These are phyloP conservation scores for Phrynocephalus versicolor DNA, from an alignment of 2,113 vertebrate genomes.

Conservation along the genomic window DNA sequence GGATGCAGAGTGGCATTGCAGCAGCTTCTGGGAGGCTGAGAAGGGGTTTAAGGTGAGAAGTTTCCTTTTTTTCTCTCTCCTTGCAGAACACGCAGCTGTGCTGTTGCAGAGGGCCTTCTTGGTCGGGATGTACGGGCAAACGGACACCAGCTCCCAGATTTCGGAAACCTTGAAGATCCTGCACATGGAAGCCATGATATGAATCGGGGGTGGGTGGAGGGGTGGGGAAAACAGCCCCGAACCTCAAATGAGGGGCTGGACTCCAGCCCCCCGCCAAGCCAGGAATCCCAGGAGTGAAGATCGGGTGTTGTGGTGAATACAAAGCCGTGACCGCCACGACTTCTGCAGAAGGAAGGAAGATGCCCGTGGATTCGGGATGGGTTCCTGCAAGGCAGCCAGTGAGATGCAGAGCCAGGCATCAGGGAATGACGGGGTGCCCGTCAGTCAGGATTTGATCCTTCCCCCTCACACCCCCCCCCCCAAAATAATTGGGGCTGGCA, in stretches of 20 bases:
- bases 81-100: slow-evolving; percentile 89
- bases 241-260: slow-evolving; percentile 6
- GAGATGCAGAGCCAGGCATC: not conserved
- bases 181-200: slow-evolving; percentile 93
- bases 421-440: too few relatives aligned
- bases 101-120: slow-evolving; percentile 94
- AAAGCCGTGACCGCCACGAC: not conserved
- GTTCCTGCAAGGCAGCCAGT: not conserved
- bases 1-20: not conserved
- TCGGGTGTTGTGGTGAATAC: too few relatives aligned
- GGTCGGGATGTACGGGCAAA: slow-evolving; percentile 94
- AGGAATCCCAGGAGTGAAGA: slow-evolving; percentile 14
- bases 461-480: too few relatives aligned
- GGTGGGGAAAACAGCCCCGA: too few relatives aligned
- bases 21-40: too few relatives aligned
- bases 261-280: not conserved
- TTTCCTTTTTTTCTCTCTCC: slow-evolving; percentile 32
- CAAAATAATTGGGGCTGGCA: too few relatives aligned
- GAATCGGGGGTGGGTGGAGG: slow-evolving; percentile 52
- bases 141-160: slow-evolving; percentile 94
- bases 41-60: rapidly evolving
- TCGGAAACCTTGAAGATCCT: slow-evolving; percentile 93
- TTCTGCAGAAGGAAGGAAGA: slow-evolving; percentile 7
- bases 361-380: not conserved
- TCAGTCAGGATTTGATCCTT: too few relatives aligned